Base-by-base conservation (phyloP, 2,797 vertebrate species). In the Molothrus aeneus region DNA sequence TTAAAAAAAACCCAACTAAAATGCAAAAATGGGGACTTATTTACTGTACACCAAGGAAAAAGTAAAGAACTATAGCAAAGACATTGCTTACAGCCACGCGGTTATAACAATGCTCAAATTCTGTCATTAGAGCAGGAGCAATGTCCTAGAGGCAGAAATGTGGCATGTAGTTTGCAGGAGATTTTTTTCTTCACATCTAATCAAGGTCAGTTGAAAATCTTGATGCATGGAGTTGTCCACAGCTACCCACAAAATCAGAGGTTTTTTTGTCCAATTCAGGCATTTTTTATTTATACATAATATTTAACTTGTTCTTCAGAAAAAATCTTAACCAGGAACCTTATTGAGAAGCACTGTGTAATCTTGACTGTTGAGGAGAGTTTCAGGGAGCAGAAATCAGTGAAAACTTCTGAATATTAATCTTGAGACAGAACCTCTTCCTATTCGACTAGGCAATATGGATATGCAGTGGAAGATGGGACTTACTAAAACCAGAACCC, bases 11-110 rank as follows among this genome's bases (percentile, higher is more conserved):
- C 2, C 20, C 11, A 43, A 8, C 7, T n/a, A 20, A 71, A 73
- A 40, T 17, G 5, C 5, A 56, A 87, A 84, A 80, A 12, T 1
- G 0, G 3, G 2, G 2, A 2, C 5, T 26, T 28, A 32, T 32
- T 69, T 54, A 31, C 4, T 19, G 3, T 32, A 54, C 1, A 22
- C 4, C 29, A 71, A 56, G 9, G 10, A 50, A 66, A 56, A 75
- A 28, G 5, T 34, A 71, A 77, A 90, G 7, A 69, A 48, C 7
- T 31, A 40, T 1, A 6, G 5, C 11, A 82, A 88, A 53, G 4
- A 64, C 29, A 11, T 7, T 24, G 10, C 17, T 53, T 72, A 51
- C 5, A 86, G 24, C 3, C 17, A 42, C 13, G n/a, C 34, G 16
- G 10, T 40, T 65, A 19, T 11, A 68, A 36, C 14, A 61, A 4